Conservation (phyloP, 2,888 invertebrate genomes). For the Nymphalis urticae region DNA sequence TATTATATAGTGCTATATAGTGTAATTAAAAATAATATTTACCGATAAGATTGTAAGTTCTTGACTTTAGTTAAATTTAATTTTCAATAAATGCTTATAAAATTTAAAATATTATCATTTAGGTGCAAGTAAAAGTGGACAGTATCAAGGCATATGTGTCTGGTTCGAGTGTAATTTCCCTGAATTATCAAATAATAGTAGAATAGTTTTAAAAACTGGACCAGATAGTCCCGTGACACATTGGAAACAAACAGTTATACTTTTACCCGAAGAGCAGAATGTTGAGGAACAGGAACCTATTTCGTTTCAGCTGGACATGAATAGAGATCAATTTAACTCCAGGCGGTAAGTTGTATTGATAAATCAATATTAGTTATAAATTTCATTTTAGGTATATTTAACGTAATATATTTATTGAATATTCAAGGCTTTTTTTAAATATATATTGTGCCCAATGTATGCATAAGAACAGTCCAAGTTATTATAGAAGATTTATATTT, state of each 20-base stretch:
- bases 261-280: constrained; percentile 84
- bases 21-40: too few relatives aligned
- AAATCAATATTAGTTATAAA: neutral
- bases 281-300: constrained; percentile 84
- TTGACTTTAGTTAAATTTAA: neutral
- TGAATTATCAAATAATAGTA: constrained; percentile 62
- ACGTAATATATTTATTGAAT: too few relatives aligned
- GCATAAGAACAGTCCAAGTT: too few relatives aligned
- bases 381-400: neutral
- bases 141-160: constrained; percentile 87
- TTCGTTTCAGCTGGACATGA: constrained; percentile 85
- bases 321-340: constrained; percentile 67
- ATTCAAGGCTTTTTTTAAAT: neutral
- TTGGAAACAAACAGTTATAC: constrained; percentile 96
- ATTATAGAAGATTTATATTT: too few relatives aligned
- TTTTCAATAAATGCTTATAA: neutral
- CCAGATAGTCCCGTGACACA: constrained; percentile 89
- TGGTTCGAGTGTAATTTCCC: constrained; percentile 92
- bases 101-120: constrained; percentile 32
- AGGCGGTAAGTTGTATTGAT: constrained; percentile 61
- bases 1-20: too few relatives aligned
- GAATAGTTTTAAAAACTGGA: constrained; percentile 87
- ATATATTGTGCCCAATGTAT: neutral
- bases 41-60: too few relatives aligned
- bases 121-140: constrained; percentile 81